Conservation (phyloP, 2,113 vertebrate species). For the Romanogobio albipinnatus region DNA sequence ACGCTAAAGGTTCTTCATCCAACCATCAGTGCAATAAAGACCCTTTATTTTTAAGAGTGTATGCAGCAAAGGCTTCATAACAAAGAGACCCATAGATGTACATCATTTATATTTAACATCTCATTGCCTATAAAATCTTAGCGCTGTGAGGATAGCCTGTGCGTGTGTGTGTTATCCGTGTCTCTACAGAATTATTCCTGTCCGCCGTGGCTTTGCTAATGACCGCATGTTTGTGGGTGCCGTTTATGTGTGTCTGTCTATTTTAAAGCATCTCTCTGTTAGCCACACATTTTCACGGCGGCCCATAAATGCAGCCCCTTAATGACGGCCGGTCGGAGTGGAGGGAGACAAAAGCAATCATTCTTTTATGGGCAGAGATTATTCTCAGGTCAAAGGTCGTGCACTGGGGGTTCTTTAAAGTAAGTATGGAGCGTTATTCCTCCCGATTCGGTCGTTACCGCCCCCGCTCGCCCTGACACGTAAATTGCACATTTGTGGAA, state of each 20-base stretch:
- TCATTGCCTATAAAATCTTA: not conserved
- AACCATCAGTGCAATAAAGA: no score
- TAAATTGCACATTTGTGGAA: slow-evolving; percentile 75
- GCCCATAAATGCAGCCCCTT: slow-evolving; percentile 74
- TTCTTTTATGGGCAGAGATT: slow-evolving; percentile 79
- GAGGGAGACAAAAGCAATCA: slow-evolving; percentile 76
- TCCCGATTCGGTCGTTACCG: slow-evolving; percentile 79
- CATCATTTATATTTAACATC: not conserved
- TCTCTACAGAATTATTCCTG: slow-evolving; percentile 1
- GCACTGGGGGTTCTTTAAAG: slow-evolving; percentile 81
- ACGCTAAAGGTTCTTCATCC: no score
- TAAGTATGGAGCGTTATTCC: slow-evolving; percentile 82
- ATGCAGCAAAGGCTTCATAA: not conserved
- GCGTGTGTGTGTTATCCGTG: no score
- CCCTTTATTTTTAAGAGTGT: no score
- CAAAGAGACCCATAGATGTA: not conserved
- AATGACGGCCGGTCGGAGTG: slow-evolving; percentile 72
- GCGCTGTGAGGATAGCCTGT: no score
- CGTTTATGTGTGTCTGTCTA: slow-evolving; percentile 32
- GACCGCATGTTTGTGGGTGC: slow-evolving; percentile 36
- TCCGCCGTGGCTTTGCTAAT: slow-evolving; percentile 30
- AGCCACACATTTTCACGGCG: slow-evolving; percentile 59
- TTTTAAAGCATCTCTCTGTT: slow-evolving; percentile 52
- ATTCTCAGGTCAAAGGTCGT: slow-evolving; percentile 79
- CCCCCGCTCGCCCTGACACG: slow-evolving; percentile 77